Evolutionary conservation across 2,888 invertebrate species (phyloP).

Genomic region (Drosophila nr. fundita): DNA sequence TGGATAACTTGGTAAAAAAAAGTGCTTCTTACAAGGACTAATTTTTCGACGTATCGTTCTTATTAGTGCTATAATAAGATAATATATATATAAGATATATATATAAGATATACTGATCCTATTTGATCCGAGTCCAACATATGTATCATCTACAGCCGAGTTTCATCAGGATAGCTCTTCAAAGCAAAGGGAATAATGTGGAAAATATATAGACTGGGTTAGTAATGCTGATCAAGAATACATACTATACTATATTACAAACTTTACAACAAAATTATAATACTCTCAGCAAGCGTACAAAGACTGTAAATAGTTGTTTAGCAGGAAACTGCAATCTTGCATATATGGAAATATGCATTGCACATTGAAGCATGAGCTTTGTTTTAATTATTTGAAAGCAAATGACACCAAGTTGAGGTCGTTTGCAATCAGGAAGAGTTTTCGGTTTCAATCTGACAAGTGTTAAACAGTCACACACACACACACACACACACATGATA

Average conservation of each 20-base stretch:
- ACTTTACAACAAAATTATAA: slow-evolving; percentile 10
- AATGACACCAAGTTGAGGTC: slow-evolving; percentile 16
- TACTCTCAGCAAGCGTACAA: not conserved
- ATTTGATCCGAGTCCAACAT: not conserved
- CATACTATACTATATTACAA: not conserved
- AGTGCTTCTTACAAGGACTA: not conserved
- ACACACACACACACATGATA: not conserved
- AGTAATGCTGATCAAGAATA: not conserved
- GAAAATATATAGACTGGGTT: not conserved
- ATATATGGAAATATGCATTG: not conserved
- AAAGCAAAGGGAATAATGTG: not conserved
- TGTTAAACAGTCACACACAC: not conserved
- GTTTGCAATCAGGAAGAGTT: slow-evolving; percentile 42
- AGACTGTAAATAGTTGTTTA: slow-evolving; percentile 27
- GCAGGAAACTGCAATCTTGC: slow-evolving; percentile 30
- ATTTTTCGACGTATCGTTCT: not conserved
- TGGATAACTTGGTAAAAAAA: not conserved
- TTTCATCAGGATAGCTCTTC: not conserved
- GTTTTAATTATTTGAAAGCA: slow-evolving; percentile 18
- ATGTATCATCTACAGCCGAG: not conserved
- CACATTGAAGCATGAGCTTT: slow-evolving; percentile 22
- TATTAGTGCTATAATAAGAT: not conserved
- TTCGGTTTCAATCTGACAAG: slow-evolving; percentile 9
- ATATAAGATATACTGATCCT: not conserved
- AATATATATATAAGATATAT: no score